Evolutionary conservation across 1,140 invertebrate species (phyloP).

Genomic region (Tribolium castaneum): DNA sequence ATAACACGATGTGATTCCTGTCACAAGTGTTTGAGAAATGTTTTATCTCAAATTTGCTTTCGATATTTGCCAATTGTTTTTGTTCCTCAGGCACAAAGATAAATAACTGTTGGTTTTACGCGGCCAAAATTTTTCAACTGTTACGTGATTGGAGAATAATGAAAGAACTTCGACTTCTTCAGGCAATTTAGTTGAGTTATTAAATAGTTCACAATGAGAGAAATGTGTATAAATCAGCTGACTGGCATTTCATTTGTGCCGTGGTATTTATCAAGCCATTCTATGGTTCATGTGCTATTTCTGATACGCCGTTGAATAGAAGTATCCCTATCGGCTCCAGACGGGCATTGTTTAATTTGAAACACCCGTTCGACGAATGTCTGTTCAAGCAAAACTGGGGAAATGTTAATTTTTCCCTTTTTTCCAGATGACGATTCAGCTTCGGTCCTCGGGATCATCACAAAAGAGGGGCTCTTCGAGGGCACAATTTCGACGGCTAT

Average conservation of each 20-base stretch:
- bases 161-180: not conserved
- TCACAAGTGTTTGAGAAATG: no score
- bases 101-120: no score
- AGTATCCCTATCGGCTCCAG: not conserved
- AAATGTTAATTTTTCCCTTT: slow-evolving; percentile 38
- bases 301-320: slow-evolving; percentile 3
- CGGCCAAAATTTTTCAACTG: no score
- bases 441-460: slow-evolving; percentile 87
- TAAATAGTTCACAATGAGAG: slow-evolving; percentile 20
- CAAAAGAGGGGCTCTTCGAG: slow-evolving; percentile 88
- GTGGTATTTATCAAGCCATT: slow-evolving; percentile 23
- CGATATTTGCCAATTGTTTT: no score
- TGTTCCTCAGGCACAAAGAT: no score
- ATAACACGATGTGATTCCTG: no score
- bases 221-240: slow-evolving; percentile 23
- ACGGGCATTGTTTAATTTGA: slow-evolving; percentile 7
- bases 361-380: not conserved
- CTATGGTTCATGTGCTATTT: slow-evolving; percentile 15
- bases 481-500: slow-evolving; percentile 82
- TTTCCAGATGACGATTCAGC: slow-evolving; percentile 85
- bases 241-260: slow-evolving; percentile 7
- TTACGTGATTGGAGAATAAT: no score
- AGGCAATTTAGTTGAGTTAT: slow-evolving; percentile 18
- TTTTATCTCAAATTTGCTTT: no score
- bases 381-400: not conserved